Conservation (phyloP, 2,888 invertebrate genomes). For the Tryphoninae sp. region DNA sequence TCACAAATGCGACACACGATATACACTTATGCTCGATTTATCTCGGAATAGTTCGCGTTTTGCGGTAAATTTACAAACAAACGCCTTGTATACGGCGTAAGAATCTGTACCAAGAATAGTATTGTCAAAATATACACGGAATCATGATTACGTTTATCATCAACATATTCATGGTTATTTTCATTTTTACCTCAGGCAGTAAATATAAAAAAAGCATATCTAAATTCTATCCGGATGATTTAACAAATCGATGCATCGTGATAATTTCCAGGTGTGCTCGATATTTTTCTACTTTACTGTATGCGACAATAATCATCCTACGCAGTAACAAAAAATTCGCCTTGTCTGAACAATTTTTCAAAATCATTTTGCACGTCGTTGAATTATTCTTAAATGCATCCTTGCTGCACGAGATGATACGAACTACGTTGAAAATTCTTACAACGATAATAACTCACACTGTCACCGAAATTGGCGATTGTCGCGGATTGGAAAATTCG, state of each 20-base stretch:
- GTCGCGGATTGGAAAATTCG: slow-evolving; percentile 60
- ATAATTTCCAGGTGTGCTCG: neutral
- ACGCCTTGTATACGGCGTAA: slow-evolving; percentile 67
- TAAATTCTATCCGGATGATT: slow-evolving; percentile 37
- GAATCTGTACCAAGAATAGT: slow-evolving; percentile 73
- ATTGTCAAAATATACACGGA: slow-evolving; percentile 80
- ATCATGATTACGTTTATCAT: slow-evolving; percentile 60
- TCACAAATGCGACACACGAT: neutral
- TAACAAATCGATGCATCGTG: slow-evolving; percentile 57
- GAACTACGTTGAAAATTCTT: slow-evolving; percentile 54
- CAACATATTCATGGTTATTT: slow-evolving; percentile 43
- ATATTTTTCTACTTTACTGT: neutral
- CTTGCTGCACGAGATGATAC: too few relatives aligned
- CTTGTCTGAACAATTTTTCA: neutral
- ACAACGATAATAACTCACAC: slow-evolving; percentile 74
- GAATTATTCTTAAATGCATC: too few relatives aligned
- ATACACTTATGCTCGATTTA: neutral
- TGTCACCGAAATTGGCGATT: slow-evolving; percentile 70
- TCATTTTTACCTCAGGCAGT: slow-evolving; percentile 56
- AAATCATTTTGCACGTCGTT: neutral
- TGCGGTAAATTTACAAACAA: slow-evolving; percentile 71
- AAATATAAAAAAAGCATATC: slow-evolving; percentile 13
- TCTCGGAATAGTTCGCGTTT: slow-evolving; percentile 52
- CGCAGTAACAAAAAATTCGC: neutral
- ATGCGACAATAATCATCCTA: neutral